Conservation (phyloP, 2,888 invertebrate genomes). For the Steromphala cineraria region DNA sequence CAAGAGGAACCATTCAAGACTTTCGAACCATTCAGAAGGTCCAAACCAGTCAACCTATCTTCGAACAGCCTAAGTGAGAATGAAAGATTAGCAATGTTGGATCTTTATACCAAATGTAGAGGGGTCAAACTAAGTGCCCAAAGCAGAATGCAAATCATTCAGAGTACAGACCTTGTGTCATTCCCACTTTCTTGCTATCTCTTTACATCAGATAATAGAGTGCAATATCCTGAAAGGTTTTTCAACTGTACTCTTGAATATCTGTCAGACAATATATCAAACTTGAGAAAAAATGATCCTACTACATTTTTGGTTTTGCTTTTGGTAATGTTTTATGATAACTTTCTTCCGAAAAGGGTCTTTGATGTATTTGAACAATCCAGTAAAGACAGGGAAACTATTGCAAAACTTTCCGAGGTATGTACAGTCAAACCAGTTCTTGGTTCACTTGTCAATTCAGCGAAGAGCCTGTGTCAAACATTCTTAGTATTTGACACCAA, state of each 20-base stretch:
- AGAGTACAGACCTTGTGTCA: background rate
- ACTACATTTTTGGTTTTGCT: background rate
- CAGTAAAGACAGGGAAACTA: background rate
- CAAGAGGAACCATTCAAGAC: background rate
- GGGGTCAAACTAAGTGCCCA: background rate
- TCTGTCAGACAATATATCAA: background rate
- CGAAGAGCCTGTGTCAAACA: background rate
- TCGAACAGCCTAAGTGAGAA: background rate
- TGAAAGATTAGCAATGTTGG: background rate
- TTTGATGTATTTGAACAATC: background rate
- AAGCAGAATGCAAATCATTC: background rate
- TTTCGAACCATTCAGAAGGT: background rate
- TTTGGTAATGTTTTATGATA: background rate
- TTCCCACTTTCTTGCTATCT: background rate
- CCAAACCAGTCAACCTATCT: background rate
- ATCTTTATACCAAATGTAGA: background rate
- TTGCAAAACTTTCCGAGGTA: background rate
- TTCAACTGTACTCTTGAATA: background rate
- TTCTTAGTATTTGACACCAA: background rate
- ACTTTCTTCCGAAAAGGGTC: background rate
- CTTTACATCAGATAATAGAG: background rate
- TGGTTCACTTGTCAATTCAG: background rate
- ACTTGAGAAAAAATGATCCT: background rate
- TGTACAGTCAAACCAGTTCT: background rate
- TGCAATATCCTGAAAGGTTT: background rate